Conservation (phyloP, 1,140 invertebrate species). For the Oryzaephilus surinamensis region DNA sequence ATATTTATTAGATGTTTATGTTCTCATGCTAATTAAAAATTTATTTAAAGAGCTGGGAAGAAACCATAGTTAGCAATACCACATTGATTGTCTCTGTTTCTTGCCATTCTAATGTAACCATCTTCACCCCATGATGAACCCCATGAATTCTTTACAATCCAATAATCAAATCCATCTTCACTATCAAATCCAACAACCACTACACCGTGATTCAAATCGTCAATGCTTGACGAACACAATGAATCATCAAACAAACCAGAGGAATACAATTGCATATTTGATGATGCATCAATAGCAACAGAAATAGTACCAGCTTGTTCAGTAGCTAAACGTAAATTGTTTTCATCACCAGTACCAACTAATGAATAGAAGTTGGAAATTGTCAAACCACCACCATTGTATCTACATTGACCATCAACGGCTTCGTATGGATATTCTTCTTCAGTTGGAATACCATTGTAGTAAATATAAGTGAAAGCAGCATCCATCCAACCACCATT, state of each 20-base stretch:
- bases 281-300: constrained; percentile 69
- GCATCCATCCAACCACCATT: constrained; percentile 53
- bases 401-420: constrained; percentile 45
- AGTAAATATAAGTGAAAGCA: constrained; percentile 54
- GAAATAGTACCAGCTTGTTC: constrained; percentile 68
- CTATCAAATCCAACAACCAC: constrained; percentile 64
- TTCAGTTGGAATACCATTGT: constrained; percentile 51
- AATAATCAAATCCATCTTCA: constrained; percentile 55
- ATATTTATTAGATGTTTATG: too few species aligned
- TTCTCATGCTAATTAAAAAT: too few species aligned
- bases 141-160: constrained; percentile 74
- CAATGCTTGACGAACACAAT: constrained; percentile 40
- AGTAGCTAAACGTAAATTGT: constrained; percentile 59
- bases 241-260: constrained; percentile 49
- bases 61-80: constrained; percentile 52
- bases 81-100: constrained; percentile 57
- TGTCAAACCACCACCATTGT: constrained; percentile 34
- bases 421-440: constrained; percentile 42
- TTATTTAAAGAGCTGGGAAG: too few species aligned
- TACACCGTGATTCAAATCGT: constrained; percentile 44
- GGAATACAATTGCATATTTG: constrained; percentile 70
- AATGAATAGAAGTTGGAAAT: too few species aligned
- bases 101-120: constrained; percentile 59
- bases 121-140: constrained; percentile 55
- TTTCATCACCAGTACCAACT: constrained; percentile 59